Base-by-base conservation (phyloP, 1,140 invertebrate species). In the Phthorimaea operculella region DNA sequence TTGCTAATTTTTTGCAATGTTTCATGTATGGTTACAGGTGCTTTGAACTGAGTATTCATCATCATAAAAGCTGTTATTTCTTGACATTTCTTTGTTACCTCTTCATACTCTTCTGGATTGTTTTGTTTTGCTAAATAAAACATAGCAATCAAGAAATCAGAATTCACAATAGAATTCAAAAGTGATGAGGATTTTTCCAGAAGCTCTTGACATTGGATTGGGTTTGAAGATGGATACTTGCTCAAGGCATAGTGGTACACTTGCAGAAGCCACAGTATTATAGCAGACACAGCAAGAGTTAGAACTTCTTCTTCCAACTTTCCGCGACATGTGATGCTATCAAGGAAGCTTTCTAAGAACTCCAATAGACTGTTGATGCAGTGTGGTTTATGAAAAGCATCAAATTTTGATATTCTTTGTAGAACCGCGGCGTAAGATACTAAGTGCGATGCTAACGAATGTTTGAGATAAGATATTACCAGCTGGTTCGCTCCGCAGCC, bases 381-480 rank as follows among this genome's bases (percentile, higher is more conserved):
- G 75, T 96, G 93, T 0, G 94, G 92, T 77, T 96, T 96, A 62
- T 93, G 91, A 67, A 95, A 92, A 42, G 94, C 92, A 66, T 95
- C 93, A 82, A 95, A 97, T 85, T 96, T 95, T 49, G 94, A 91
- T 54, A 98, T 94, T 65, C 94, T 89, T 73, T 93, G 92, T 12
- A 98, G 73, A 0, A 97, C 94, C 10, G 95, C 93, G 12, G 93
- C 93, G 85, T 96, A 94, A 1, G 95, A 96, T 0, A 98, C 93
- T 45, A 97, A 80, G 87, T 96, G 94, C 21, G 95, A 94, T 66
- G 94, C 93, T 33, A 98, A 82, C 4, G 94, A 96, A 86, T 98
- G 96, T 77, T 94, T 95, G 33, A 98, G 87, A 83, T 98, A 98
- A 14, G 94, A 96, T 59, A 98, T 86, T 33, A 97, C 93, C 60